Evolutionary conservation across 2,888 invertebrate species (phyloP).

Genomic region (Germaria angustata): DNA sequence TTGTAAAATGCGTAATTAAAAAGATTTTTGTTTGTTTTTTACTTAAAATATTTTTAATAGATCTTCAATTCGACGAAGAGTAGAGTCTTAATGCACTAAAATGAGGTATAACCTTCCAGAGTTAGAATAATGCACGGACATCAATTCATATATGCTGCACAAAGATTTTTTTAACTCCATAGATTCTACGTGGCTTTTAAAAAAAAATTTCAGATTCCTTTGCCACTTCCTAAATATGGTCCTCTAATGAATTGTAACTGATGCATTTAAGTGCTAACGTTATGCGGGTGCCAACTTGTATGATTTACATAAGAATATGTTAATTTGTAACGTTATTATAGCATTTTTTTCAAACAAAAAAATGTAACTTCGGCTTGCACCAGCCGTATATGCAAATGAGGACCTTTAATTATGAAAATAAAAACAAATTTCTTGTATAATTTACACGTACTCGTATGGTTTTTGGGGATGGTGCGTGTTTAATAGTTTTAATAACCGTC

Average conservation of each 20-base stretch:
- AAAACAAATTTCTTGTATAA: conserved; percentile 9
- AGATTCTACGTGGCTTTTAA: too few species aligned
- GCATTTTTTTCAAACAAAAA: background rate
- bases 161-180: too few species aligned
- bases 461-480: background rate
- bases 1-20: too few species aligned
- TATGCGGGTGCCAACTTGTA: background rate
- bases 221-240: background rate
- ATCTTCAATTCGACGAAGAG: too few species aligned
- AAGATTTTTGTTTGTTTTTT: too few species aligned
- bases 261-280: background rate
- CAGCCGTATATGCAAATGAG: background rate
- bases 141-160: too few species aligned
- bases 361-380: background rate
- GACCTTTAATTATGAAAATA: conserved; percentile 13
- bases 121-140: too few species aligned
- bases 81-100: too few species aligned
- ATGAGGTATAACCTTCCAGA: too few species aligned
- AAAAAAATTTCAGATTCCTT: background rate
- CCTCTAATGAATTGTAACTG: background rate
- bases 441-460: conserved; percentile 50
- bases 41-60: too few species aligned
- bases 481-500: background rate
- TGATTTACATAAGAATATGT: background rate
- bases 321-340: background rate